Evolutionary conservation across 2,888 invertebrate species (phyloP).

Genomic region (Oasisia sp.): DNA sequence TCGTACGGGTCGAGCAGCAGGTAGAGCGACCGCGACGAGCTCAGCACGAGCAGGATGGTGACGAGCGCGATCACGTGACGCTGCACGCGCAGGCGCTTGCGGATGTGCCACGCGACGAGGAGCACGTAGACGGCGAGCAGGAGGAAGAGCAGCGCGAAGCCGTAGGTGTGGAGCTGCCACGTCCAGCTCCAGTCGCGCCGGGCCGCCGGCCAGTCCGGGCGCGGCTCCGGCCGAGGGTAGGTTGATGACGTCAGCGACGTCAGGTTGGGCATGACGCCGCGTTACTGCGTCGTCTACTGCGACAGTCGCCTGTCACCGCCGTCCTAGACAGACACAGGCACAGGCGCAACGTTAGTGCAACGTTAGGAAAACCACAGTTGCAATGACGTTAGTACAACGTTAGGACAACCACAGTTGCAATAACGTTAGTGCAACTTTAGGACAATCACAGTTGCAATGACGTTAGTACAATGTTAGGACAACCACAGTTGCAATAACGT

Average conservation of each 20-base stretch:
- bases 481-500: too few relatives aligned
- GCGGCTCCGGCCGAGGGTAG: conserved; percentile 31
- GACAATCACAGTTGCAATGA: too few relatives aligned
- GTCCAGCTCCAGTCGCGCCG: conserved; percentile 66
- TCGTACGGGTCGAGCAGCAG: conserved; percentile 73
- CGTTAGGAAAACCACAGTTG: not conserved
- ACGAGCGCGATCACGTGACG: conserved; percentile 72
- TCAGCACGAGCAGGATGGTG: conserved; percentile 70
- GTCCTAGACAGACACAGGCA: not conserved
- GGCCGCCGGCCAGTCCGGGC: conserved; percentile 62
- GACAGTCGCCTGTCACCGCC: not conserved
- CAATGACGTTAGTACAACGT: too few relatives aligned
- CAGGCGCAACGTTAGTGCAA: not conserved
- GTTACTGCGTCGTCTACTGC: not conserved
- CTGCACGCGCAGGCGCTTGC: conserved; percentile 65
- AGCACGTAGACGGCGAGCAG: conserved; percentile 71
- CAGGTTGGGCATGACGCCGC: not conserved
- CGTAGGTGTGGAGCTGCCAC: conserved; percentile 71
- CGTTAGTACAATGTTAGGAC: too few relatives aligned
- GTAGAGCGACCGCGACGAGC: conserved; percentile 68
- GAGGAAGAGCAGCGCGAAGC: conserved; percentile 71
- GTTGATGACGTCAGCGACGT: not conserved
- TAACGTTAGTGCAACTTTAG: too few relatives aligned
- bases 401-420: too few relatives aligned
- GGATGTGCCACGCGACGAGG: conserved; percentile 70